Percentiles rank a stretch among this genome's conserved stretches.
These are phyloP conservation scores for Mongoloraphidia duomilia DNA, from an alignment of 2,888 invertebrate genomes.

Conservation along the genomic window DNA sequence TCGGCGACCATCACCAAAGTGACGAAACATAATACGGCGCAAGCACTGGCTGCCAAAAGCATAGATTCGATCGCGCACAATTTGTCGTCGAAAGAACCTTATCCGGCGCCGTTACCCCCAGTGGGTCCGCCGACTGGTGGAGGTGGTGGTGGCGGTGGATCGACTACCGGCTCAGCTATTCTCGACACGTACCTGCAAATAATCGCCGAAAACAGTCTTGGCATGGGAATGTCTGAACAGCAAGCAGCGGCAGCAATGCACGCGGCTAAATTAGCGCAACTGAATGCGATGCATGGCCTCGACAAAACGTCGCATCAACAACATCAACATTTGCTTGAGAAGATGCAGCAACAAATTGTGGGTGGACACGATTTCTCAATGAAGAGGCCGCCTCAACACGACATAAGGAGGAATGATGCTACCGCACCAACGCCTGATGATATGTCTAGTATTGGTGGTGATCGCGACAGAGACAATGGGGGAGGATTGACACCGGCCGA, in stretches of 20 bases:
- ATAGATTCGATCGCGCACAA: conserved; percentile 46
- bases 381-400: conserved; percentile 30
- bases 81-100: conserved; percentile 47
- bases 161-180: conserved; percentile 57
- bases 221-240: conserved; percentile 49
- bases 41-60: conserved; percentile 51
- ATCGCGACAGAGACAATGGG: conserved; percentile 17
- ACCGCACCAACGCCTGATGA: conserved; percentile 22
- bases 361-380: conserved; percentile 39
- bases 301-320: conserved; percentile 38
- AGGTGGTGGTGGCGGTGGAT: not conserved
- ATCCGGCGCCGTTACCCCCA: conserved; percentile 42
- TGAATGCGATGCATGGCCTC: conserved; percentile 47
- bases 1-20: conserved; percentile 47
- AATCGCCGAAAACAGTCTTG: conserved; percentile 69
- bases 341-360: conserved; percentile 45
- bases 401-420: conserved; percentile 33
- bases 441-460: conserved; percentile 1
- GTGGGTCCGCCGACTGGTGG: conserved; percentile 26
- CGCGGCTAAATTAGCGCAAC: conserved; percentile 63
- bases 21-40: conserved; percentile 29
- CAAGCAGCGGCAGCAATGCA: conserved; percentile 58
- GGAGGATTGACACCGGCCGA: conserved; percentile 24
- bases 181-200: conserved; percentile 80
- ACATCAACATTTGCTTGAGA: conserved; percentile 46